Evolutionary conservation across 2,888 invertebrate species (phyloP).

Genomic region (Antheraea assamensis): DNA sequence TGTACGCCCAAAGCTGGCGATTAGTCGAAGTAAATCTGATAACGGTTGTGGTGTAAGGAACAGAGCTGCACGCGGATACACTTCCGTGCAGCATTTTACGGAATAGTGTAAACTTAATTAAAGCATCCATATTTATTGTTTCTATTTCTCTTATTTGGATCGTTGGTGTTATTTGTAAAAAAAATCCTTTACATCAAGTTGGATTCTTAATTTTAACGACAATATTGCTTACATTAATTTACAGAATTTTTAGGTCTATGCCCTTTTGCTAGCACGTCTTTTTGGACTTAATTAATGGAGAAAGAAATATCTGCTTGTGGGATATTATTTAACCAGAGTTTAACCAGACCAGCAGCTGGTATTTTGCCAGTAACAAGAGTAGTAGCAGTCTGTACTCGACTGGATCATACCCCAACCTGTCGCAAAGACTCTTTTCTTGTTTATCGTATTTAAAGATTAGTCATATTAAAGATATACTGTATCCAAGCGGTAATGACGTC

Average conservation of each 20-base stretch:
- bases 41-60: conserved; percentile 9
- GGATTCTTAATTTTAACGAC: background rate
- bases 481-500: too few relatives aligned
- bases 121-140: background rate
- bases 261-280: too few relatives aligned
- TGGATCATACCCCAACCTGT: too few relatives aligned
- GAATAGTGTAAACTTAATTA: background rate
- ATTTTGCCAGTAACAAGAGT: too few relatives aligned
- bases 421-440: too few relatives aligned
- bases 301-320: background rate
- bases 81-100: background rate
- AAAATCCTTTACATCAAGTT: background rate
- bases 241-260: background rate
- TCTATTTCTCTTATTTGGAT: background rate
- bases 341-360: too few relatives aligned
- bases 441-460: too few relatives aligned
- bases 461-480: too few relatives aligned
- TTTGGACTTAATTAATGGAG: too few relatives aligned
- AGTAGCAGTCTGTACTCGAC: too few relatives aligned
- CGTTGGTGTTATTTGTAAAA: background rate
- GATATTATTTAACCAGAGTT: too few relatives aligned
- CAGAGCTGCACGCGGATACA: conserved; percentile 12
- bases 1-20: conserved; percentile 19
- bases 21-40: conserved; percentile 22
- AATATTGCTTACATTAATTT: background rate